These are phyloP conservation scores for Mustela nigripes DNA, from an alignment of 2,113 vertebrate genomes.

Conservation along the genomic window DNA sequence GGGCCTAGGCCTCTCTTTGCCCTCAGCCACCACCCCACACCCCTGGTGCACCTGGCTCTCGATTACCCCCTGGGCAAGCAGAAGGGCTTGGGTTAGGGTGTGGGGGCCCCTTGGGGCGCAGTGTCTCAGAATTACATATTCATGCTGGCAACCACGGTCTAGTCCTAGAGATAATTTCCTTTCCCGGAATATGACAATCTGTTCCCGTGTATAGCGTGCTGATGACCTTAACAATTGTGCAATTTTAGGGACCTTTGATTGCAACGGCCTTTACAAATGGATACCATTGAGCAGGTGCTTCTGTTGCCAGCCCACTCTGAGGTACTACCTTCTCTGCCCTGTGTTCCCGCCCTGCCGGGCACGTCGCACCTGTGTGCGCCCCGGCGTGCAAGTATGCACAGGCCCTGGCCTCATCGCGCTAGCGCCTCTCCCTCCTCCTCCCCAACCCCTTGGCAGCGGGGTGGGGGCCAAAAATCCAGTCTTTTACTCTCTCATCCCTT, in stretches of 20 bases:
- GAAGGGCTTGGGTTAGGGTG: neutral
- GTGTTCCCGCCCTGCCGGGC: slow-evolving; percentile 84
- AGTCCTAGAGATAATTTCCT: slow-evolving; percentile 89
- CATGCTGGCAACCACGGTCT: slow-evolving; percentile 91
- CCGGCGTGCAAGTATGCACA: slow-evolving; percentile 59
- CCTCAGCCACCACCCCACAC: neutral
- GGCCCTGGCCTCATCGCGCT: slow-evolving; percentile 38
- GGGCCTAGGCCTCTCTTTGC: neutral
- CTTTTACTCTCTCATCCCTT: slow-evolving; percentile 58
- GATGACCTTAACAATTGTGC: slow-evolving; percentile 97
- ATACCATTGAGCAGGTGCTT: slow-evolving; percentile 99
- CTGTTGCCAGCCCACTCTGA: slow-evolving; percentile 97
- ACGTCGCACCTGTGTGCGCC: slow-evolving; percentile 76
- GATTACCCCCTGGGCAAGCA: neutral
- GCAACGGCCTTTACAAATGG: slow-evolving; percentile 99
- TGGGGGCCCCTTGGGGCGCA: slow-evolving; percentile 23
- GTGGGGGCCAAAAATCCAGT: neutral
- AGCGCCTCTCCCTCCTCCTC: slow-evolving; percentile 54
- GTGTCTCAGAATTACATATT: slow-evolving; percentile 88
- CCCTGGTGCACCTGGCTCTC: slow-evolving; percentile 64
- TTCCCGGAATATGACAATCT: slow-evolving; percentile 88
- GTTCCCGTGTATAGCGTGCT: slow-evolving; percentile 93
- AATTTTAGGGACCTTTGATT: slow-evolving; percentile 99
- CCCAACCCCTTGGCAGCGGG: slow-evolving; percentile 33
- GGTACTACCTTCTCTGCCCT: slow-evolving; percentile 95